Conservation (phyloP, 2,888 invertebrate genomes). For the Amphiduros pacificus region DNA sequence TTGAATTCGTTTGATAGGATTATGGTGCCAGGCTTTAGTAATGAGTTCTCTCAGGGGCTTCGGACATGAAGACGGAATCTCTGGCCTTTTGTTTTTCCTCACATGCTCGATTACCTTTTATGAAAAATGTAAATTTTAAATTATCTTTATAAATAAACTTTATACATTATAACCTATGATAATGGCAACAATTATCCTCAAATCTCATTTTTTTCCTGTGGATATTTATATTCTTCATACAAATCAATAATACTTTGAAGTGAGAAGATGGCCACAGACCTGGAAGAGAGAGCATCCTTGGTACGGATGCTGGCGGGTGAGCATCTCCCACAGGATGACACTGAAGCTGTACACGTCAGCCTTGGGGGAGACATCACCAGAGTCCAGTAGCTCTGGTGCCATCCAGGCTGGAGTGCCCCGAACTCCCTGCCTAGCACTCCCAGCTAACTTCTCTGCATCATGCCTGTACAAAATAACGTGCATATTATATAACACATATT, state of each 20-base stretch:
- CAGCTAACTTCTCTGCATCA: constrained; percentile 42
- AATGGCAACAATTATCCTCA: not conserved
- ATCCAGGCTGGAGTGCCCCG: constrained; percentile 50
- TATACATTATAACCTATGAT: not conserved
- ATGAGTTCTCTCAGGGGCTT: constrained; percentile 40
- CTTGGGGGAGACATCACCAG: constrained; percentile 47
- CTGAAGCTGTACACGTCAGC: constrained; percentile 55
- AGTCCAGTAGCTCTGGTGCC: constrained; percentile 53
- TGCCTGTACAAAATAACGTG: constrained; percentile 40
- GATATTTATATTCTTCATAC: not conserved
- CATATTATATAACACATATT: too few species aligned
- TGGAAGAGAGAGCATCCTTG: constrained; percentile 46
- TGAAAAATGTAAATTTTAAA: not conserved
- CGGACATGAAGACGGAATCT: constrained; percentile 43
- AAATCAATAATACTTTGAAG: too few species aligned
- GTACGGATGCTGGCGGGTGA: constrained; percentile 48
- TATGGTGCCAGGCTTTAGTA: constrained; percentile 45
- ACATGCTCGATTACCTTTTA: constrained; percentile 46
- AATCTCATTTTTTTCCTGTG: not conserved
- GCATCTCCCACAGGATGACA: constrained; percentile 55
- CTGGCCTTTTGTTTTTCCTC: constrained; percentile 41
- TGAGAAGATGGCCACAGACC: constrained; percentile 38
- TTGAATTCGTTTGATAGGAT: constrained; percentile 43
- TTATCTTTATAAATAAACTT: not conserved
- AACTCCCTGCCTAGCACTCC: constrained; percentile 16